Evolutionary conservation across 2,113 vertebrate species (phyloP).

Genomic region (Lophius piscatorius): DNA sequence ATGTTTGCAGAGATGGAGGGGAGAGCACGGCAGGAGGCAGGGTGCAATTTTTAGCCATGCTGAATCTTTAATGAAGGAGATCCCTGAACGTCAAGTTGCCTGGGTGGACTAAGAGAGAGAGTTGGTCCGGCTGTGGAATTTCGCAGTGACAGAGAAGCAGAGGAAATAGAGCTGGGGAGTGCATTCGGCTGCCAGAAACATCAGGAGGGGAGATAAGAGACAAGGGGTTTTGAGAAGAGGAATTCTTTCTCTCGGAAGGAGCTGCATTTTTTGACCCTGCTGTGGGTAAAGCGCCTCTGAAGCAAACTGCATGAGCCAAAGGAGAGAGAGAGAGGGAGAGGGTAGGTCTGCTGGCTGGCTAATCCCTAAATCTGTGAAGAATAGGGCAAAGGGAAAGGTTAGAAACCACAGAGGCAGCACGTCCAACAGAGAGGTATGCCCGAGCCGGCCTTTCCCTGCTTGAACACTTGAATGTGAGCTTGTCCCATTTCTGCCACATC

Average conservation of each 20-base stretch:
- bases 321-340: constrained; percentile 33
- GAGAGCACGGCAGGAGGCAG: constrained; percentile 46
- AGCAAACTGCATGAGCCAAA: constrained; percentile 47
- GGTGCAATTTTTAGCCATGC: constrained; percentile 73
- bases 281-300: constrained; percentile 53
- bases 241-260: constrained; percentile 58
- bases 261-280: constrained; percentile 54
- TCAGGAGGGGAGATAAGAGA: constrained; percentile 34
- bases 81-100: constrained; percentile 61
- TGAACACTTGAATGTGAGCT: constrained; percentile 25
- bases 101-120: constrained; percentile 50
- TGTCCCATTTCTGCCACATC: constrained; percentile 10
- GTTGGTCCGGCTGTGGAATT: constrained; percentile 50
- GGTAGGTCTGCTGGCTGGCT: constrained; percentile 43
- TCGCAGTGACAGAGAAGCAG: constrained; percentile 23
- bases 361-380: constrained; percentile 54
- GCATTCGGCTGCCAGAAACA: constrained; percentile 18
- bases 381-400: constrained; percentile 25
- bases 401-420: constrained; percentile 24
- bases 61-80: constrained; percentile 78
- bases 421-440: constrained; percentile 46
- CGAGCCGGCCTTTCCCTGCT: constrained; percentile 30
- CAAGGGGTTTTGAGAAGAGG: constrained; percentile 58
- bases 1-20: constrained; percentile 60
- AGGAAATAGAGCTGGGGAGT: constrained; percentile 11